Percentiles rank a stretch among this genome's conserved stretches.
These are phyloP conservation scores for Hipparchia semele DNA, from an alignment of 2,888 invertebrate genomes.

Conservation along the genomic window DNA sequence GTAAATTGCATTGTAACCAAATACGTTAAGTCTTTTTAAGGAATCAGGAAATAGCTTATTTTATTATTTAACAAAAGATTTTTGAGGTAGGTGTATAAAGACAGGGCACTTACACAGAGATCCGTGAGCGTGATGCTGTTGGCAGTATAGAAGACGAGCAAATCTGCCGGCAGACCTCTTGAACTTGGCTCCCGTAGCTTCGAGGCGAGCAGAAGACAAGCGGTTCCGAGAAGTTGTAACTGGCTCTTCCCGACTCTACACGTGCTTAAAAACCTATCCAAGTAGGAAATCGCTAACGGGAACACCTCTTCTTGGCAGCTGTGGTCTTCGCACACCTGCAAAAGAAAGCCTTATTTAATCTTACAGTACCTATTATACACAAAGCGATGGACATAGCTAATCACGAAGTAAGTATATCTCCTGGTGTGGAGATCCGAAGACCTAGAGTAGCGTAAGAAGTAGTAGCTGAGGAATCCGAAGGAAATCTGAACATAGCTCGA, in stretches of 20 bases:
- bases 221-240: constrained; percentile 95
- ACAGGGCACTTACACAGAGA: constrained; percentile 90
- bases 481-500: too few species aligned
- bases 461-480: too few species aligned
- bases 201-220: constrained; percentile 95
- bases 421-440: too few species aligned
- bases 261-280: constrained; percentile 96
- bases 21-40: constrained; percentile 1
- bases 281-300: constrained; percentile 94
- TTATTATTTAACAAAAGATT: neutral
- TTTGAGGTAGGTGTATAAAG: neutral
- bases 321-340: constrained; percentile 96
- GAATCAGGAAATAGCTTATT: neutral
- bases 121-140: constrained; percentile 94
- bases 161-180: constrained; percentile 89
- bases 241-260: constrained; percentile 92
- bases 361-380: neutral
- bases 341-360: constrained; percentile 29
- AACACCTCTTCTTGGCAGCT: constrained; percentile 97
- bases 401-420: too few species aligned
- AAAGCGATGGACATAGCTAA: too few species aligned
- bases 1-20: constrained; percentile 7
- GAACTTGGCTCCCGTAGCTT: constrained; percentile 93
- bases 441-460: too few species aligned
- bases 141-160: constrained; percentile 96